Percentiles rank a stretch among this genome's conserved stretches.
phyloP scores from a whole-genome alignment of 2,888 invertebrate species.

The Malthinus seriepunctatus region DNA sequence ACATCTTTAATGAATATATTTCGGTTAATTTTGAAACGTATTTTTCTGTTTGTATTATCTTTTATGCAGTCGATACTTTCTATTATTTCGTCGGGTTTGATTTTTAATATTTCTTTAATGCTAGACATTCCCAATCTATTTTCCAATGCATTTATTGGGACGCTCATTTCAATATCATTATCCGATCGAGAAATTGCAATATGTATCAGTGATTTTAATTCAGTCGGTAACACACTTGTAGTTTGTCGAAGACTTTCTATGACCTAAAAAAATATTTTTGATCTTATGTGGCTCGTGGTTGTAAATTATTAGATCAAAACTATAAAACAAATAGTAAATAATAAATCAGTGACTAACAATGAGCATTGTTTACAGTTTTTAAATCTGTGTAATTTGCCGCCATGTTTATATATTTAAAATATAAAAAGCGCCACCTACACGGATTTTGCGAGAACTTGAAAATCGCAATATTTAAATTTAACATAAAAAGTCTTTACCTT shows the following conservation, averaged over 20 bases:
- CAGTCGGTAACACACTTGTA: conserved; percentile 37
- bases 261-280: conserved; percentile 42
- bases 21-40: conserved; percentile 53
- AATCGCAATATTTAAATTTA: background rate
- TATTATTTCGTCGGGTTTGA: conserved; percentile 53
- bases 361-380: no score
- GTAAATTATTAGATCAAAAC: no score
- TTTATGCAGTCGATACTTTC: conserved; percentile 45
- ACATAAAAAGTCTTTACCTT: conserved; percentile 42
- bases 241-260: conserved; percentile 40
- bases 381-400: background rate
- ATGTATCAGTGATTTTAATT: conserved; percentile 46
- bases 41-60: conserved; percentile 47
- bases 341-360: no score
- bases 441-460: background rate
- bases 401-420: background rate
- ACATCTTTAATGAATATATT: conserved; percentile 55
- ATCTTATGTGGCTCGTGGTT: no score
- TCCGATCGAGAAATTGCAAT: conserved; percentile 34
- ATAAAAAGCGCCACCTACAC: background rate
- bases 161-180: conserved; percentile 44
- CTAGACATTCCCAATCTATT: conserved; percentile 49
- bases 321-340: no score
- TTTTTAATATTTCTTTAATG: conserved; percentile 49
- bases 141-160: conserved; percentile 48